Evolutionary conservation across 92 coral and sea anemone genomes (phyloP).

Genomic region (Montipora capitata): DNA sequence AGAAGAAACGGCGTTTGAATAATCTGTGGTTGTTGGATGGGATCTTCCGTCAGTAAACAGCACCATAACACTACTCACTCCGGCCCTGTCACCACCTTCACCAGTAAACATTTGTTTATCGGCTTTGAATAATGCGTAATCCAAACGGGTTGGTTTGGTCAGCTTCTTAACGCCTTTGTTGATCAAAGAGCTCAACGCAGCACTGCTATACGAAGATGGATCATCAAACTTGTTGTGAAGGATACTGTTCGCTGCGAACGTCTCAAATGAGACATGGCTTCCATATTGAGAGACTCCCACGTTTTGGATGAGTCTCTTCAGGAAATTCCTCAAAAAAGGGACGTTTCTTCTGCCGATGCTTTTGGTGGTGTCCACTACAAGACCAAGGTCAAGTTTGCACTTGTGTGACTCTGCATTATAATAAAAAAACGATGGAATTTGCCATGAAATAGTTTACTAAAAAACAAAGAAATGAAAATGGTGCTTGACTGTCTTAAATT

Average conservation of each 20-base stretch:
- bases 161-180: neutral
- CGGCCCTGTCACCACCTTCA: slow-evolving; percentile 16
- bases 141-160: slow-evolving; percentile 19
- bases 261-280: slow-evolving; percentile 36
- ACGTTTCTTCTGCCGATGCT: slow-evolving; percentile 12
- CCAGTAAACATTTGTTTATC: slow-evolving; percentile 28
- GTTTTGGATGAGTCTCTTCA: neutral
- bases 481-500: too few relatives aligned
- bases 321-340: neutral
- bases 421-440: neutral
- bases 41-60: slow-evolving; percentile 41
- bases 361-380: slow-evolving; percentile 53
- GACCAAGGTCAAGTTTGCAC: slow-evolving; percentile 42
- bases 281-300: slow-evolving; percentile 22
- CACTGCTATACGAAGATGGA: neutral
- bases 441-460: too few relatives aligned
- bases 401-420: neutral
- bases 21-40: neutral
- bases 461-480: too few relatives aligned
- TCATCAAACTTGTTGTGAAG: slow-evolving; percentile 27
- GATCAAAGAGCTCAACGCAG: slow-evolving; percentile 4
- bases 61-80: slow-evolving; percentile 23
- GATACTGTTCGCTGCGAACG: slow-evolving; percentile 23
- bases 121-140: slow-evolving; percentile 18
- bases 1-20: neutral